phyloP scores from a whole-genome alignment of 1,140 invertebrate genomes.

The Listronotus oregonensis region DNA sequence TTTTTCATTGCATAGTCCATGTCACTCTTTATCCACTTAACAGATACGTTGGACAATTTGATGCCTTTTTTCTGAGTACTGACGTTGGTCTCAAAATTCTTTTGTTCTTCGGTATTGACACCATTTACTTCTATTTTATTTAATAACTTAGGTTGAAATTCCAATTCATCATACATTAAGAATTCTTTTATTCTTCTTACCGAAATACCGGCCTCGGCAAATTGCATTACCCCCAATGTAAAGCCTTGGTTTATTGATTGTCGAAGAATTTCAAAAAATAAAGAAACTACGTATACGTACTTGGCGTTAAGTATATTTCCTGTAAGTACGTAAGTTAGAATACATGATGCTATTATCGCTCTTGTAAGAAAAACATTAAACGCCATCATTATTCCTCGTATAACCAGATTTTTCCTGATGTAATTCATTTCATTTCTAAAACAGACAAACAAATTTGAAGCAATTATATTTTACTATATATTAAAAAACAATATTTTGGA shows the following conservation, averaged over 20 bases:
- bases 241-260: conserved; percentile 75
- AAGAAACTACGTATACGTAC: conserved; percentile 74
- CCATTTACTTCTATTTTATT: background rate
- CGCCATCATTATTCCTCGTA: conserved; percentile 73
- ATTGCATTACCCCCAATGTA: conserved; percentile 62
- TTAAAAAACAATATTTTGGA: too few relatives aligned
- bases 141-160: conserved; percentile 23
- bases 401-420: conserved; percentile 55
- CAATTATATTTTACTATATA: too few relatives aligned
- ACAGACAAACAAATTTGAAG: conserved; percentile 18
- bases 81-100: background rate
- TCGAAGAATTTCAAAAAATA: conserved; percentile 72
- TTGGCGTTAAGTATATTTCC: conserved; percentile 71
- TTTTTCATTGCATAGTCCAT: conserved; percentile 62
- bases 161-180: conserved; percentile 41
- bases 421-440: conserved; percentile 49
- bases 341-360: conserved; percentile 75
- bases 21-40: conserved; percentile 64
- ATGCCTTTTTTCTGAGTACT: conserved; percentile 33
- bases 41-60: conserved; percentile 60
- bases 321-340: conserved; percentile 73
- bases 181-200: conserved; percentile 70
- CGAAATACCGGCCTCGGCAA: conserved; percentile 71
- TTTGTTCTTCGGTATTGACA: conserved; percentile 7
- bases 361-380: conserved; percentile 75